Percentiles rank a stretch among this genome's conserved stretches.
Conservation (phyloP, 2,797 vertebrate species). For the Enteromius unitaeniatus region DNA sequence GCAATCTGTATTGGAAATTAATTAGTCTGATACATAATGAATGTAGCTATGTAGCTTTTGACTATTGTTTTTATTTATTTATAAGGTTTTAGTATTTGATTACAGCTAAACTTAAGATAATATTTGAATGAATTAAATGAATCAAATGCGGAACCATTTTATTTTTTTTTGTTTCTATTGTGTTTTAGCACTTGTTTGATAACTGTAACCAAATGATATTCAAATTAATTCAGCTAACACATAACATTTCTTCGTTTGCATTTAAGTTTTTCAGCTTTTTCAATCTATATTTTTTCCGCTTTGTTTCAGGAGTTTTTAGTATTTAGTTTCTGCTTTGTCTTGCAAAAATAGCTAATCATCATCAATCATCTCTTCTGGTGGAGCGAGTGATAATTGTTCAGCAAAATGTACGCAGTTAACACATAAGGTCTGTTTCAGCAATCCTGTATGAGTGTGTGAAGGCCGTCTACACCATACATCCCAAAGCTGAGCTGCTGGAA, state of each 20-base stretch:
- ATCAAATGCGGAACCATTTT: no score
- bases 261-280: background rate
- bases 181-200: no score
- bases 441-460: conserved; percentile 97
- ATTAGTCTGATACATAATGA: background rate
- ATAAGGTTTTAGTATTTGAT: background rate
- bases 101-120: background rate
- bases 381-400: background rate
- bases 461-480: conserved; percentile 93
- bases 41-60: background rate
- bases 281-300: no score
- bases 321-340: background rate
- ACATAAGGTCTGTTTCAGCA: conserved; percentile 74
- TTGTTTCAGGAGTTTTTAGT: background rate
- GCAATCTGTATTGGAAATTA: background rate
- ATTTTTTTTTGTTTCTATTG: background rate
- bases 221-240: no score
- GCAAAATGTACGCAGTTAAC: background rate
- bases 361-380: background rate
- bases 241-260: no score
- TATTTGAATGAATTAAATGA: no score
- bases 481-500: conserved; percentile 92
- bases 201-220: no score
- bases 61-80: background rate
- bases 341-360: background rate